Evolutionary conservation across 2,888 invertebrate species (phyloP), one percentile per base, ranked within the genome.

Genomic region (Polietes domitor): DNA sequence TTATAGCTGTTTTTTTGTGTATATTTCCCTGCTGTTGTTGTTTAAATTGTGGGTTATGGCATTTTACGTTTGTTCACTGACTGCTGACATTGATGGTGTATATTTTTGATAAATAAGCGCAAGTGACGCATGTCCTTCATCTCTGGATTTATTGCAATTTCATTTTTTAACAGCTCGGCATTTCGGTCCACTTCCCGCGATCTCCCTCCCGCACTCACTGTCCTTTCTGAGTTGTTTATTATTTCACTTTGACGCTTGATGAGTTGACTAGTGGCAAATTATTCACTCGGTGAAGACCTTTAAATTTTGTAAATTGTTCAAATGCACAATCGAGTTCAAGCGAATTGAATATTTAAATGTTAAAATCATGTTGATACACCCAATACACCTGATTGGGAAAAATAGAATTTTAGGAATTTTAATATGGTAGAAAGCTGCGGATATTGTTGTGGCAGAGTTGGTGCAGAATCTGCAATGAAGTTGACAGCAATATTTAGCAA

Each of bases 71-170:
- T 47, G 50, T 50, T 58, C 70, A 71, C 70, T 37, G 70, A 15
- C 43, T 61, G 80, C 43, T 68, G 68, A 68, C 68, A 43, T 41
- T 68, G 68, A 68, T 68, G 68, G 43, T 43, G 1, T 41, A 12
- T 65, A 12, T 15, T 17, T n/a, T 65, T 7, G 19, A n/a, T 41
- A 61, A 37, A 41, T 53, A 53, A 71, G 50, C 61, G 37, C 61
- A 75, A 75, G 70, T 75, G 63, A 68, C 55, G 32, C 68, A 79
- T 79, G 53, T n/a, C 47, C 26, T n/a, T 55, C 73, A 53, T 65
- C 79, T 21, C 26, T 32, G 32, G 73, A 79, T 79, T 79, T 79
- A 79, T 79, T 79, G 47, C 79, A 55, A 28, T 68, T 43, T 58
- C 6, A 61, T 61, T 61, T 61, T 61, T n/a, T 28, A 61, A 61